These are phyloP conservation scores for Pteropus alecto DNA, from an alignment of 2,113 vertebrate genomes.

Conservation along the genomic window DNA sequence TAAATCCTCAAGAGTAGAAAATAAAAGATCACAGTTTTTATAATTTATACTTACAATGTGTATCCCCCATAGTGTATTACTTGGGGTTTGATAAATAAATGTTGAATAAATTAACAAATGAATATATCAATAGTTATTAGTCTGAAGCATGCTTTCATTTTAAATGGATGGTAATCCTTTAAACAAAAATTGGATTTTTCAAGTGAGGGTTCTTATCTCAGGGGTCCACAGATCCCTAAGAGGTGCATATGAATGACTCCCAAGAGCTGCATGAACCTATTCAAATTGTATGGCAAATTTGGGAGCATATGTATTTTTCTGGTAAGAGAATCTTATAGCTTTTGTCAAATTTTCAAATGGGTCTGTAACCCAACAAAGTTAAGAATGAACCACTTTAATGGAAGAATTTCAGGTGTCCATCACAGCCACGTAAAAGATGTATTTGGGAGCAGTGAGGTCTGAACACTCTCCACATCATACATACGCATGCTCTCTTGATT, in stretches of 20 bases:
- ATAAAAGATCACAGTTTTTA: neutral
- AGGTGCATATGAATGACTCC: neutral
- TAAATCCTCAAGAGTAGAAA: neutral
- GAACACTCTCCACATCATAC: neutral
- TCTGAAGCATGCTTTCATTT: conserved; percentile 17
- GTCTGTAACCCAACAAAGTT: neutral
- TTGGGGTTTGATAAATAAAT: conserved; percentile 4
- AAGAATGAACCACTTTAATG: neutral
- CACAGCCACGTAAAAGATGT: neutral
- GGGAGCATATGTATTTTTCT: neutral
- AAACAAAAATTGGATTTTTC: neutral
- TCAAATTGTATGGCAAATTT: neutral
- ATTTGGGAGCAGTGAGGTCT: neutral
- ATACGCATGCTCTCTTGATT: neutral
- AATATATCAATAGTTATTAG: neutral
- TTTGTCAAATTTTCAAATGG: conserved; percentile 28
- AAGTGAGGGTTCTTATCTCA: neutral
- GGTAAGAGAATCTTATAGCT: neutral
- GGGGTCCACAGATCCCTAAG: neutral
- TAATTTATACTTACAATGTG: neutral
- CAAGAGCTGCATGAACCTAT: neutral
- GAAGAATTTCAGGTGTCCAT: conserved; percentile 28
- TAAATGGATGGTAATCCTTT: neutral
- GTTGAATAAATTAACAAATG: neutral
- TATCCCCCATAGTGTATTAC: neutral